Evolutionary conservation across 2,797 vertebrate species (phyloP).

Genomic region (Okamejei kenojei): DNA sequence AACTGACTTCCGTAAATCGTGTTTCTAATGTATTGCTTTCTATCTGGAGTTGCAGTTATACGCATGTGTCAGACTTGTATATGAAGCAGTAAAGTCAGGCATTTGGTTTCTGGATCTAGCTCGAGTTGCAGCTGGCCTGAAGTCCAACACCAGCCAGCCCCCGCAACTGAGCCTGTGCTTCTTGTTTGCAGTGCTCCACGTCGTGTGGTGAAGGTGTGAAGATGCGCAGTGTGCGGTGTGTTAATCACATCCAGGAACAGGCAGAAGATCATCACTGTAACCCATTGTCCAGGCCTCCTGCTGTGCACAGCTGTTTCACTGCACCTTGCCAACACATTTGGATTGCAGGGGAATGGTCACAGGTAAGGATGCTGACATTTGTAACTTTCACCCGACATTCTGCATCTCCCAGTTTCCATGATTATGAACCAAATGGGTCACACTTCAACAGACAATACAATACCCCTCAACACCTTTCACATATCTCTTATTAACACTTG

Average conservation of each 20-base stretch:
- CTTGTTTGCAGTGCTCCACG: conserved; percentile 63
- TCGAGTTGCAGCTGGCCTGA: too few relatives aligned
- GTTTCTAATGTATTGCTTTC: neutral
- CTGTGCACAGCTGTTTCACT: conserved; percentile 57
- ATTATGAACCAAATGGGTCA: neutral
- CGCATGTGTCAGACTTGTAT: too few relatives aligned
- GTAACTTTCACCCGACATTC: neutral
- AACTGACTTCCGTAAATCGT: too few relatives aligned
- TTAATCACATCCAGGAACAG: conserved; percentile 52
- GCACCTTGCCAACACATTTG: conserved; percentile 65
- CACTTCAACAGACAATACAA: neutral
- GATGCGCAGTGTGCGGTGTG: conserved; percentile 62
- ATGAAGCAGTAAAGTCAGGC: neutral
- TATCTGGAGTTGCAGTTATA: neutral
- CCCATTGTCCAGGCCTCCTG: conserved; percentile 54
- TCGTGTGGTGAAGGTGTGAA: conserved; percentile 64
- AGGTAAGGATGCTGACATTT: conserved; percentile 58
- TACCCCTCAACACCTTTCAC: too few relatives aligned
- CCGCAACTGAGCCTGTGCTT: neutral
- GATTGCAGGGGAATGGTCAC: conserved; percentile 71
- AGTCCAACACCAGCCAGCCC: neutral
- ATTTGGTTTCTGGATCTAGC: neutral
- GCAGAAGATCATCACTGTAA: conserved; percentile 71
- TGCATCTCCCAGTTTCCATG: neutral
- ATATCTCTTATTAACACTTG: too few relatives aligned